A percentile compares a stretch with the other conserved stretches of the same genome.
phyloP scores from a whole-genome alignment of 2,888 invertebrate species.

The Iselma pallidipennis region DNA sequence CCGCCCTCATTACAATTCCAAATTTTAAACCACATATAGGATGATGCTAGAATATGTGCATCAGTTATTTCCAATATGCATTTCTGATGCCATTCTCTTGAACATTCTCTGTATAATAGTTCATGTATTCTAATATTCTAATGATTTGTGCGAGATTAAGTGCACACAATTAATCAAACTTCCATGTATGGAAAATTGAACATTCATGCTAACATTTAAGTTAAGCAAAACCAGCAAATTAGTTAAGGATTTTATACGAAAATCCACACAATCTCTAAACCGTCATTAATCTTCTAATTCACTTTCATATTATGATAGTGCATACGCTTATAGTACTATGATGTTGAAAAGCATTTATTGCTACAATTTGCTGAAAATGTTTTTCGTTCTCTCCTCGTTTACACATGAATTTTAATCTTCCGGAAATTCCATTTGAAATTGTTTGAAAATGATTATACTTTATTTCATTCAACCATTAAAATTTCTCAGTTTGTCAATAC shows the following conservation, averaged over 20 bases:
- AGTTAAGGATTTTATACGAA: background rate
- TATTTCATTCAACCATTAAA: background rate
- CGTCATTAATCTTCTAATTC: no score
- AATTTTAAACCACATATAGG: background rate
- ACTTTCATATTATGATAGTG: no score
- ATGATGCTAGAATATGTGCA: background rate
- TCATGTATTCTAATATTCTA: no score
- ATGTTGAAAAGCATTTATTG: no score
- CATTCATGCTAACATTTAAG: background rate
- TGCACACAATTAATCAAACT: slow-evolving; percentile 1
- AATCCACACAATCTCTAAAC: background rate
- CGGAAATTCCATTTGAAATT: background rate
- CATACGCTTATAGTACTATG: no score
- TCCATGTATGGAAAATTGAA: background rate
- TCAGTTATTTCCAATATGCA: background rate
- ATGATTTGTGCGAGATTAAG: no score
- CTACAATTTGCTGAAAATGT: no score
- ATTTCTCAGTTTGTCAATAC: background rate
- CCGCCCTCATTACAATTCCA: background rate
- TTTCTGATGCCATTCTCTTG: background rate
- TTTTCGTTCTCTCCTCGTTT: no score
- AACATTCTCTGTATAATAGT: background rate
- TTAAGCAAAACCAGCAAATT: background rate
- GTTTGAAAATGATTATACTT: background rate
- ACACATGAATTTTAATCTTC: no score